Base-by-base conservation (phyloP, 2,113 vertebrate species). In the Melanocharis versteri region DNA sequence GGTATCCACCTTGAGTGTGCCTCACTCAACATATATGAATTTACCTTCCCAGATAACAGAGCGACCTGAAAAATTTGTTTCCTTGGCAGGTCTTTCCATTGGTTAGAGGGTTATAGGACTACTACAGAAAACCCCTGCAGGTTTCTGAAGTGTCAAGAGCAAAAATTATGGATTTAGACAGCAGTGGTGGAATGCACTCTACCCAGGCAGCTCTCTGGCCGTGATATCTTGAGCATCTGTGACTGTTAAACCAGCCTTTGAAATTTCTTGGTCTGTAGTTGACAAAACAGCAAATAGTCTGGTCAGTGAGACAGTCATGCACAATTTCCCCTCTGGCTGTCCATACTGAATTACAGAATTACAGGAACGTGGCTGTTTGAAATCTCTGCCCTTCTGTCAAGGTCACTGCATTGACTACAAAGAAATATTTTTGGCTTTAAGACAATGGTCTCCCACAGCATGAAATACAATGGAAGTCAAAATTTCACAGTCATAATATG, bases 311-410 rank as follows among this genome's bases (percentile, higher is more conserved):
- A 35, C 18, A 27, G 20, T 10, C 35, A 30, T 5, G 27, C 14
- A 14, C 6, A 1, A 17, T 69, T 77, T 54, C 8, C 6, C 15
- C 15, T 76, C 13, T 31, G 20, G 13, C 18, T 61, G 40, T 42
- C 15, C 24, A 3, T 58, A 11, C 2, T 21, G n/a, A 12, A 15
- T 72, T 68, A 42, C 8, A 39, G 44, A 79, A 79, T 33, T 61
- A 31, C 13, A 51, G 26, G 20, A 83, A 31, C 33, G 15, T 0
- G 2, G 5, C 6, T 1, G 0, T 40, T 66, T 51, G 13, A 45
- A 86, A 56, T 40, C 8, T 64, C 37, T 90, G 31, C 30, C 4
- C 6, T 33, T 61, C 11, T 53, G 7, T 50, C 23, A 10, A 23
- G 11, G 4, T 48, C 31, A 76, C 42, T 62, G 26, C 30, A 30